A percentile compares a stretch with the other conserved stretches of the same genome.
Conservation (phyloP, 2,797 vertebrate species). For the Erpetoichthys calabaricus region DNA sequence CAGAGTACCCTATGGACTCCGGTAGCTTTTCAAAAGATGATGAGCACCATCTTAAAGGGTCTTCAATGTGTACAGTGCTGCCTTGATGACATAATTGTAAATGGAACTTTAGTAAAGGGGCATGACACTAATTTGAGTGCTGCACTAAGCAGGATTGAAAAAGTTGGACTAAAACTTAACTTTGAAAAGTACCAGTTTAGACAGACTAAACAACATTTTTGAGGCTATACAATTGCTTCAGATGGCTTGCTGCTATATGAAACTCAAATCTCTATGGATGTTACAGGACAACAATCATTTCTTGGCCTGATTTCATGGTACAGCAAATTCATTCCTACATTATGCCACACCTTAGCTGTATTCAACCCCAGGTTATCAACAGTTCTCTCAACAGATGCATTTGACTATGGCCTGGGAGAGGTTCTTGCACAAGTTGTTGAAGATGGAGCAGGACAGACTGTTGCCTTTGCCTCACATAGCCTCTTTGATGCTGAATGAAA, state of each 20-base stretch:
- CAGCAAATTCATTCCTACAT: too few relatives aligned
- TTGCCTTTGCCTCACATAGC: conserved; percentile 1
- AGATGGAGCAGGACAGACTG: conserved; percentile 8
- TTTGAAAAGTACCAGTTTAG: conserved; percentile 10
- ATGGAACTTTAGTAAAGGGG: conserved; percentile 2
- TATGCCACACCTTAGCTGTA: too few relatives aligned
- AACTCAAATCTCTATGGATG: too few relatives aligned
- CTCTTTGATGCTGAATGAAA: too few relatives aligned
- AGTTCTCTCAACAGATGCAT: neutral
- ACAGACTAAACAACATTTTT: too few relatives aligned
- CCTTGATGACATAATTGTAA: conserved; percentile 11
- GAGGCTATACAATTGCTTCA: too few relatives aligned
- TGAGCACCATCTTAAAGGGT: conserved; percentile 7
- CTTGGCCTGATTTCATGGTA: too few relatives aligned
- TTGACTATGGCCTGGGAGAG: conserved; percentile 2
- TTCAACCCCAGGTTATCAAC: neutral
- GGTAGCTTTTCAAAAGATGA: conserved; percentile 13
- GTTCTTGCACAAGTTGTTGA: conserved; percentile 9
- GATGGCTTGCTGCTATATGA: too few relatives aligned
- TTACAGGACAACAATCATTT: too few relatives aligned
- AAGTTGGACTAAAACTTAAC: conserved; percentile 5
- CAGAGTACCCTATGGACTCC: conserved; percentile 11
- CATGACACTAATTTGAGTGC: conserved; percentile 6
- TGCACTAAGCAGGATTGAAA: too few relatives aligned
- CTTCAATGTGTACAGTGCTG: conserved; percentile 12